Base-by-base conservation (phyloP, 1,140 invertebrate species). In the Fopius arisanus region DNA sequence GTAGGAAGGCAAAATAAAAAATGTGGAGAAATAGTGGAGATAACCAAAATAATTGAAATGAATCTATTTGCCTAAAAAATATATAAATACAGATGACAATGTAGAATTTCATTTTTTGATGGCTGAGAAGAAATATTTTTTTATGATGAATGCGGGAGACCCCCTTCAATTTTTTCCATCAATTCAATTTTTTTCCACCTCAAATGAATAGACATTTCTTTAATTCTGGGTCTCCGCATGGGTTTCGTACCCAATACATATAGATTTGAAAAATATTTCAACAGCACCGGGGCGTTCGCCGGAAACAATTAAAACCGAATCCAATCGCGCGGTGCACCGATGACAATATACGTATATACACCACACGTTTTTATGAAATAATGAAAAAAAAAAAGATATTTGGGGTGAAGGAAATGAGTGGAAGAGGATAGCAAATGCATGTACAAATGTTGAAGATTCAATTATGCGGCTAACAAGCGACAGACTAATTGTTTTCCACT, bases 401-500 rank as follows among this genome's bases (percentile, higher is more conserved):
- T 31, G 33, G 43, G 41, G 5, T 2, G 59, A 41, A 51, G 31
- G 65, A 19, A 59, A 40, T n/a, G 40, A n/a, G 26, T 54, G 31
- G 70, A 28, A 70, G 33, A 72, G 23, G 26, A 28, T 43, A 43
- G 41, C 68, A 74, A 74, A 69, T 65, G 19, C 40, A 28, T 74
- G 63, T 59, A 74, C 16, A 75, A 21, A 40, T 66, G n/a, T 62
- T 48, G 51, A 66, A 43, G 72, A 73, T 79, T 79, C 77, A 81
- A 83, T 84, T 79, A 79, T 72, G 63, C 72, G 68, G 43, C 48
- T 74, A 80, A 76, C 80, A 77, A 72, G 78, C 70, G 79, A 77
- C 76, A 70, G 77, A 78, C 77, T 80, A 84, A 84, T 86, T 83
- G 82, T 82, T 84, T 82, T 79, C 82, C 76, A 80, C 80, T 83